These are phyloP conservation scores for Theristicus caerulescens DNA, from an alignment of 2,113 vertebrate species.

Conservation along the genomic window DNA sequence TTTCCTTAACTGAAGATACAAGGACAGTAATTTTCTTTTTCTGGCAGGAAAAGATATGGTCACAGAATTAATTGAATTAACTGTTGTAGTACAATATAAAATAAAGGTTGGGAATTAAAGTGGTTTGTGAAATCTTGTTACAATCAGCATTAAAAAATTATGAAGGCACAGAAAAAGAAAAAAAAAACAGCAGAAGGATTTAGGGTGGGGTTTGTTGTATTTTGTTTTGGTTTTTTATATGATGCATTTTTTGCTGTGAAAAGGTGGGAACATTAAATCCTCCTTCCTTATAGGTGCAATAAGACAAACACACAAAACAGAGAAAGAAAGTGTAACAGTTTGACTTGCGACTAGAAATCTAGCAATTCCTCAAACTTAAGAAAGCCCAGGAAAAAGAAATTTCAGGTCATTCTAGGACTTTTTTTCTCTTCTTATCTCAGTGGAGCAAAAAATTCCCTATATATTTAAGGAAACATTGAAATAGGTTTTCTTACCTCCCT, in stretches of 20 bases:
- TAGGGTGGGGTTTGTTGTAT: background rate
- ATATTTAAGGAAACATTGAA: background rate
- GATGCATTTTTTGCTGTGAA: background rate
- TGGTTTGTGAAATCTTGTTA: background rate
- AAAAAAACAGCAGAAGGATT: background rate
- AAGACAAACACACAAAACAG: background rate
- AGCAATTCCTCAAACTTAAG: background rate
- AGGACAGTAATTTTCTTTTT: background rate
- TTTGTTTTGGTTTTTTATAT: background rate
- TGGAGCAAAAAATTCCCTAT: background rate
- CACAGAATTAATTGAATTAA: background rate
- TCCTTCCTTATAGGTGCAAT: background rate
- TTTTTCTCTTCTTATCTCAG: background rate
- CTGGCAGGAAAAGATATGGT: background rate
- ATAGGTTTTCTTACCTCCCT: background rate
- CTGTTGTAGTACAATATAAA: background rate
- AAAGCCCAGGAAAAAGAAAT: background rate
- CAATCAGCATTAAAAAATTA: background rate
- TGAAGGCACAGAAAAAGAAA: background rate
- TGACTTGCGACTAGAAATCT: background rate
- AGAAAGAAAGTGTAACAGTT: background rate
- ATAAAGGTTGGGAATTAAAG: background rate
- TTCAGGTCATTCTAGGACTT: background rate
- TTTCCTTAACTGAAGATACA: background rate
- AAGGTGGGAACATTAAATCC: background rate